Evolutionary conservation across 2,797 vertebrate genomes (phyloP).

Genomic region (Enteromius fasciolatus): DNA sequence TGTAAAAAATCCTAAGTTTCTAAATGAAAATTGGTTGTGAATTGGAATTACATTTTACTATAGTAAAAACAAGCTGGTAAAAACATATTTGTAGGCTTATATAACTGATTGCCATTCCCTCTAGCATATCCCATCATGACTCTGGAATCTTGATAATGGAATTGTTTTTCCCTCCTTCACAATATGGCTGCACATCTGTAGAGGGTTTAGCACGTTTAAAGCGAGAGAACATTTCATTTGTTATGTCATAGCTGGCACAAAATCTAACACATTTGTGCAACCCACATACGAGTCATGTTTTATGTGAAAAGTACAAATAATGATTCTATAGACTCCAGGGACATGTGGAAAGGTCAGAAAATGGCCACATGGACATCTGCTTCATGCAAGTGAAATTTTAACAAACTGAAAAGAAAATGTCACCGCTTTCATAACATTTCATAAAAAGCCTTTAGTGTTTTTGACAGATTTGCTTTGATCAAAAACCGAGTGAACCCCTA

Average conservation of each 20-base stretch:
- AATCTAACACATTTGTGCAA: constrained; percentile 27
- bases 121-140: constrained; percentile 10
- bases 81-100: constrained; percentile 7
- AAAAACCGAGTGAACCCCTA: neutral
- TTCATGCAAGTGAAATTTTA: neutral
- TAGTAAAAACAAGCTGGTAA: neutral
- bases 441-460: neutral
- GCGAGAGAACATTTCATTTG: neutral
- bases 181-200: constrained; percentile 27
- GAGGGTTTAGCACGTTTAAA: constrained; percentile 22
- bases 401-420: neutral
- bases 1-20: too few relatives aligned
- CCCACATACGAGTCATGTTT: constrained; percentile 17
- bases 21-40: constrained; percentile 1
- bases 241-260: constrained; percentile 28
- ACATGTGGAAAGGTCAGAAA: constrained; percentile 1
- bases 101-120: constrained; percentile 27
- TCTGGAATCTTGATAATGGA: constrained; percentile 42
- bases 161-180: constrained; percentile 6
- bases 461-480: neutral
- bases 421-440: neutral
- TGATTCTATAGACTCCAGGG: constrained; percentile 18
- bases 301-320: constrained; percentile 24
- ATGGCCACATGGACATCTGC: constrained; percentile 22
- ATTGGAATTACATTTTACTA: neutral